Evolutionary conservation across 1,140 invertebrate genomes (phyloP).

Genomic region (Pogonus chalceus): DNA sequence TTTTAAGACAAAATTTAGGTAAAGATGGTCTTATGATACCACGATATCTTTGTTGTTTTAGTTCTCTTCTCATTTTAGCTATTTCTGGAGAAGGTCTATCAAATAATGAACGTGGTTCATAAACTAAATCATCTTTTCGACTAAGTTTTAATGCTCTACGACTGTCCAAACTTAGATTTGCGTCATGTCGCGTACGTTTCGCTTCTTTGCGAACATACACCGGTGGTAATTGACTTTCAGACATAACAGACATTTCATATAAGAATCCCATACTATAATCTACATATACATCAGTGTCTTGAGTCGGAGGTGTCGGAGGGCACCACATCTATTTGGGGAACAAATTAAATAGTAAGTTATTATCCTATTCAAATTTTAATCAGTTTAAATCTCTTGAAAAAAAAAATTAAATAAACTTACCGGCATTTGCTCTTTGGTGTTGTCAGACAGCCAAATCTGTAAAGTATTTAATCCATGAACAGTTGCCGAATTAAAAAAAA

Average conservation of each 20-base stretch:
- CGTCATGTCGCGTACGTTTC: conserved; percentile 60
- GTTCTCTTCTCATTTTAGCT: conserved; percentile 61
- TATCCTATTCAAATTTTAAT: too few species aligned
- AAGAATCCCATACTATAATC: conserved; percentile 75
- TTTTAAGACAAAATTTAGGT: conserved; percentile 47
- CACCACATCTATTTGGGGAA: conserved; percentile 82
- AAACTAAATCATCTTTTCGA: conserved; percentile 64
- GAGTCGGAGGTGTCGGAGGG: conserved; percentile 85
- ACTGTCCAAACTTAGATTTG: conserved; percentile 40
- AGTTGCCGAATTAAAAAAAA: conserved; percentile 22
- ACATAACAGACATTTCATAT: conserved; percentile 73
- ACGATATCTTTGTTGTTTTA: conserved; percentile 63
- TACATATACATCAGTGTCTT: conserved; percentile 85
- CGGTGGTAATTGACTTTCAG: conserved; percentile 73
- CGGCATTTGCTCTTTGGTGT: conserved; percentile 62
- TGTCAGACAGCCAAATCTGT: conserved; percentile 63
- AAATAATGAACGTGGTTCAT: conserved; percentile 76
- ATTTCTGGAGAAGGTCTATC: conserved; percentile 72
- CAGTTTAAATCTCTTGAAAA: too few species aligned
- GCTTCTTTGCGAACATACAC: conserved; percentile 73
- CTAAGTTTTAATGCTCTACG: conserved; percentile 52
- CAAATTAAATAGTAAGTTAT: too few species aligned
- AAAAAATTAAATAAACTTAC: conserved; percentile 44
- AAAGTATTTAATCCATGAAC: conserved; percentile 35
- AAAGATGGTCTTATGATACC: conserved; percentile 49